Conservation (phyloP, 2,888 invertebrate species). For the Thelaira solivaga region DNA sequence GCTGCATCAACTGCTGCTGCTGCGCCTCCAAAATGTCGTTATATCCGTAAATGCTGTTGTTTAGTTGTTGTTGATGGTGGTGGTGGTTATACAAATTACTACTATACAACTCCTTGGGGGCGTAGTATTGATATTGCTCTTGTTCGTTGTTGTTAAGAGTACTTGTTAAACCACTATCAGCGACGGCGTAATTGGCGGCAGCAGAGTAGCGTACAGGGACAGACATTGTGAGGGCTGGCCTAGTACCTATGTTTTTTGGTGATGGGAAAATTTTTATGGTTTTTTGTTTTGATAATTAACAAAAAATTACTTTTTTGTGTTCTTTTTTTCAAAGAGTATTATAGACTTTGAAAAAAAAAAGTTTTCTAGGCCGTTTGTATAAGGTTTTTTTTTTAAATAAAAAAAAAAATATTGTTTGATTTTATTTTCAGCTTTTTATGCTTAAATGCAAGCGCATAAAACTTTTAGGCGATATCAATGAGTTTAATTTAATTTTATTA, state of each 20-base stretch:
- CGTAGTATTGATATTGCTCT: slow-evolving; percentile 74
- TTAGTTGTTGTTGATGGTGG: slow-evolving; percentile 61
- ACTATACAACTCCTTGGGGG: slow-evolving; percentile 66
- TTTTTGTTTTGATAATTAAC: slow-evolving; percentile 53
- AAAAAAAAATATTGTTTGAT: slow-evolving; percentile 66
- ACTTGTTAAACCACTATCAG: slow-evolving; percentile 76
- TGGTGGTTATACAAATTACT: slow-evolving; percentile 66
- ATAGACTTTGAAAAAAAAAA: slow-evolving; percentile 52
- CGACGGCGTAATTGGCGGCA: slow-evolving; percentile 77
- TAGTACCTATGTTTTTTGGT: slow-evolving; percentile 75
- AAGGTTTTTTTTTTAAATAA: slow-evolving; percentile 23
- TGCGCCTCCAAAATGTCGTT: slow-evolving; percentile 66
- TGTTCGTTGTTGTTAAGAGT: slow-evolving; percentile 70
- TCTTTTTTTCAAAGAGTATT: slow-evolving; percentile 29
- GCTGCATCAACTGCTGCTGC: slow-evolving; percentile 76
- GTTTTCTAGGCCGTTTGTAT: slow-evolving; percentile 58
- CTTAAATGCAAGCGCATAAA: slow-evolving; percentile 19
- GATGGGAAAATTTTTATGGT: slow-evolving; percentile 53
- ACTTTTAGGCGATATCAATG: slow-evolving; percentile 63
- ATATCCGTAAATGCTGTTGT: slow-evolving; percentile 67
- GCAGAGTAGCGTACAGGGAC: slow-evolving; percentile 78
- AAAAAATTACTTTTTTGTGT: slow-evolving; percentile 23
- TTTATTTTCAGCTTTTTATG: slow-evolving; percentile 72
- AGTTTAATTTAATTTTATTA: slow-evolving; percentile 36
- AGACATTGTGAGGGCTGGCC: slow-evolving; percentile 79